Conservation (phyloP, 2,113 vertebrate genomes). For the Kobus ellipsiprymnus region DNA sequence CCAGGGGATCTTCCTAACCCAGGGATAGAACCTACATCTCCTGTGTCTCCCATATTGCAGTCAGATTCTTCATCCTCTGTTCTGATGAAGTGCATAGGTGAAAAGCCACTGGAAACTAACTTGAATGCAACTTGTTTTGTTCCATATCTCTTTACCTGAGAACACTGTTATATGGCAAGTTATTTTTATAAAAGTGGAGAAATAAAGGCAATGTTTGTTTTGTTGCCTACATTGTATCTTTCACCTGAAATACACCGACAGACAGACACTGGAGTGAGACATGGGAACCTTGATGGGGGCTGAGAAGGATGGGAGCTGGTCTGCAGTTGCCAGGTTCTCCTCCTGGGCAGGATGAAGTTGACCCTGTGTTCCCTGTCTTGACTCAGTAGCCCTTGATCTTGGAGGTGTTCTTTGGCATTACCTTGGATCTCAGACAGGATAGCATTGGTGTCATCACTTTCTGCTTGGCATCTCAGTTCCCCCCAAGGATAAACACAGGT, state of each 20-base stretch:
- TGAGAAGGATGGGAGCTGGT: neutral
- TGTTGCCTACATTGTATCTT: neutral
- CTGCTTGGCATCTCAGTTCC: neutral
- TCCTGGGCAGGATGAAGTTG: neutral
- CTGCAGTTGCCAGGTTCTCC: neutral
- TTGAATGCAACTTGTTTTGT: neutral
- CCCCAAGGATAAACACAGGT: neutral
- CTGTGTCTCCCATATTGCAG: neutral
- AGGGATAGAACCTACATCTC: neutral
- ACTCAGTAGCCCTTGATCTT: neutral
- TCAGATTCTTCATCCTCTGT: neutral
- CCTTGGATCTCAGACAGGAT: neutral
- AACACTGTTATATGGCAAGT: neutral
- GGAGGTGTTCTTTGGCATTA: neutral
- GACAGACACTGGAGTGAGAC: too few species aligned
- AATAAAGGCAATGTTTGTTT: neutral
- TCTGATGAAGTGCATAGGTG: neutral
- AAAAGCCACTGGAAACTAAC: neutral
- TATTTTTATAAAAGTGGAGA: neutral
- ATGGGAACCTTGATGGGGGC: fast-evolving
- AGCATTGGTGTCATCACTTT: neutral
- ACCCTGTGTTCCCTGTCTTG: neutral
- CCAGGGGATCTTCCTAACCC: neutral
- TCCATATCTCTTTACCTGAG: neutral
- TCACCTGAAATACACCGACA: neutral